Conservation (phyloP, 2,888 invertebrate genomes). For the Melanchra persicariae region DNA sequence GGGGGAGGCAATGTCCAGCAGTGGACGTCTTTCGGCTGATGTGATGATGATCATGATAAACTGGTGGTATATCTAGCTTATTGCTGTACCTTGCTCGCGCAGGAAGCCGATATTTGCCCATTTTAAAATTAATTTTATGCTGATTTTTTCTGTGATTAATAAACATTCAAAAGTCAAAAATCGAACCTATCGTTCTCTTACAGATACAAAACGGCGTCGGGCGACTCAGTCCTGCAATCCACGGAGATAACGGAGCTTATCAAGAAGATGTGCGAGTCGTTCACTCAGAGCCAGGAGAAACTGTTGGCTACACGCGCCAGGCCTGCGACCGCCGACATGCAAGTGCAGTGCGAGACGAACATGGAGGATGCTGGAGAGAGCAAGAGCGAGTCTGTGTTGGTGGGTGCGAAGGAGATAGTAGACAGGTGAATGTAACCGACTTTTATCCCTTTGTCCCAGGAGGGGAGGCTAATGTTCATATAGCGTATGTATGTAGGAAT, state of each 20-base stretch:
- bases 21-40: no score
- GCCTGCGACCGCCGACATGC: slow-evolving; percentile 79
- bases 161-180: not conserved
- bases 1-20: no score
- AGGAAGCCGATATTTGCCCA: not conserved
- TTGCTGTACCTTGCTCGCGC: no score
- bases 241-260: slow-evolving; percentile 84
- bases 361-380: not conserved
- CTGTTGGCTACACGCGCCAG: slow-evolving; percentile 68
- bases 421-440: slow-evolving; percentile 53
- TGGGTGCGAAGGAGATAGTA: slow-evolving; percentile 54
- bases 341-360: slow-evolving; percentile 79
- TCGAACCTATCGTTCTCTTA: slow-evolving; percentile 9
- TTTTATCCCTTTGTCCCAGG: no score
- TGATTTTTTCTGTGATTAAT: not conserved
- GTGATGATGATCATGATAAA: no score
- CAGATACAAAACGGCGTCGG: slow-evolving; percentile 84
- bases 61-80: no score
- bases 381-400: not conserved
- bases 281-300: slow-evolving; percentile 81
- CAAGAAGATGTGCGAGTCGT: slow-evolving; percentile 85
- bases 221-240: slow-evolving; percentile 80
- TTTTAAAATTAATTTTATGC: not conserved
- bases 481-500: no score
- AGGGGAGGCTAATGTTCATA: no score